Evolutionary conservation across 2,888 invertebrate species (phyloP).

Genomic region (Cabera pusaria): DNA sequence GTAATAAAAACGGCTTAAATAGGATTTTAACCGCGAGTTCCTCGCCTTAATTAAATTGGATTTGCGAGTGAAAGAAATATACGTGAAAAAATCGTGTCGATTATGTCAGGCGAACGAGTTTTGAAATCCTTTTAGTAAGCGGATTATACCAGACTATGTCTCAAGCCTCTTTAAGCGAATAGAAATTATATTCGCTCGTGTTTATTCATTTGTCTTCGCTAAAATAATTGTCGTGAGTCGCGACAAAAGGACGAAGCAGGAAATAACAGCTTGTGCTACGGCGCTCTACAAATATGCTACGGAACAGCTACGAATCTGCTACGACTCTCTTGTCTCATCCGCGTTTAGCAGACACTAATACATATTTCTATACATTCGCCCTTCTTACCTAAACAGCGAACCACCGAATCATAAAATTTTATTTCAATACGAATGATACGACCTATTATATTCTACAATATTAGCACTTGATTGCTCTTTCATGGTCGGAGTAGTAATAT

Average conservation of each 20-base stretch:
- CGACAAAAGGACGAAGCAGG: constrained; percentile 45
- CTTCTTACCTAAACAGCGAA: constrained; percentile 11
- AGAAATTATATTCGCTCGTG: constrained; percentile 37
- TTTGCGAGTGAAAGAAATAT: constrained; percentile 81
- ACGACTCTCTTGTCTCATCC: constrained; percentile 31
- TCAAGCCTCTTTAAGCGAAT: constrained; percentile 51
- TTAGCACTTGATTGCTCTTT: constrained; percentile 54
- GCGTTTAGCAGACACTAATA: constrained; percentile 31
- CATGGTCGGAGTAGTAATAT: constrained; percentile 58
- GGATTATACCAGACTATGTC: constrained; percentile 56
- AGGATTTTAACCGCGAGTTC: constrained; percentile 82
- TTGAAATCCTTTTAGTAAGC: constrained; percentile 66
- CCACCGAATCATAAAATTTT: constrained; percentile 12
- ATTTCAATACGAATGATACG: constrained; percentile 33
- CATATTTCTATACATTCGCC: constrained; percentile 29
- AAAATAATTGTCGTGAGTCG: constrained; percentile 28
- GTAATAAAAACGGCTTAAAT: constrained; percentile 83
- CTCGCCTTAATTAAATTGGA: constrained; percentile 83
- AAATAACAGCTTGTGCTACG: constrained; percentile 57
- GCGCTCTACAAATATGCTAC: constrained; percentile 27
- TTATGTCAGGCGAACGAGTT: constrained; percentile 74
- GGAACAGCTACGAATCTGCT: constrained; percentile 24
- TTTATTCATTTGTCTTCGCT: constrained; percentile 36
- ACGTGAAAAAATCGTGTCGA: constrained; percentile 81
- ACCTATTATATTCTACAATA: constrained; percentile 44